Percentiles rank a stretch among this genome's conserved stretches.
These are phyloP conservation scores for Teleogryllus oceanicus DNA, from an alignment of 2,888 invertebrate species.

Conservation along the genomic window DNA sequence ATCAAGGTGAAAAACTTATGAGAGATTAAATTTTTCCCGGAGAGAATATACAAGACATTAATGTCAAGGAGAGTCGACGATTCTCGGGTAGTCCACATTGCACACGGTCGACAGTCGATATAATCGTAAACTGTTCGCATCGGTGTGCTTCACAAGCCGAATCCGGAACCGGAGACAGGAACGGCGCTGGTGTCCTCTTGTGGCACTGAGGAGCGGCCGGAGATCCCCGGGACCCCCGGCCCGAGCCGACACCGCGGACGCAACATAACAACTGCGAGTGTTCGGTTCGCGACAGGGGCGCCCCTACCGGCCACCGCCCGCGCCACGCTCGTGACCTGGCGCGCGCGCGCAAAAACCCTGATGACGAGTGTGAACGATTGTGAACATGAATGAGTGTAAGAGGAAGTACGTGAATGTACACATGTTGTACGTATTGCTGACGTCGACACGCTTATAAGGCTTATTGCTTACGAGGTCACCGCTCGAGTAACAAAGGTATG, in stretches of 20 bases:
- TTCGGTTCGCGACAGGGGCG: constrained; percentile 4
- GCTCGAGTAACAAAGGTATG: not conserved
- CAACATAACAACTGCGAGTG: constrained; percentile 2
- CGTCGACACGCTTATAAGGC: not conserved
- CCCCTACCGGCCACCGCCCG: not conserved
- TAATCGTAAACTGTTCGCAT: not conserved
- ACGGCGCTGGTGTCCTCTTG: not conserved
- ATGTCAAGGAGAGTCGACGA: constrained; percentile 18
- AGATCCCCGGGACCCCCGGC: not conserved
- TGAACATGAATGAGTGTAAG: not conserved
- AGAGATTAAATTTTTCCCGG: constrained; percentile 18
- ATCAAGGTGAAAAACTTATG: constrained; percentile 18
- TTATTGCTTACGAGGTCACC: not conserved
- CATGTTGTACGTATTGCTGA: not conserved
- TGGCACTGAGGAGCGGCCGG: not conserved
- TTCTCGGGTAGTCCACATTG: not conserved
- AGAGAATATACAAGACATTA: constrained; percentile 9
- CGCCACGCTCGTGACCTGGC: not conserved
- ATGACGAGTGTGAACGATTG: not conserved
- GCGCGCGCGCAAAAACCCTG: not conserved
- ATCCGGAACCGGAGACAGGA: not conserved
- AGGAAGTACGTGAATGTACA: not conserved
- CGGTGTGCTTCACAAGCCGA: not conserved
- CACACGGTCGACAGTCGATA: constrained; percentile 2
- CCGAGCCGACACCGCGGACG: constrained; percentile 2